Evolutionary conservation across 2,888 invertebrate species (phyloP).

Genomic region (Schizotus pectinicornis): DNA sequence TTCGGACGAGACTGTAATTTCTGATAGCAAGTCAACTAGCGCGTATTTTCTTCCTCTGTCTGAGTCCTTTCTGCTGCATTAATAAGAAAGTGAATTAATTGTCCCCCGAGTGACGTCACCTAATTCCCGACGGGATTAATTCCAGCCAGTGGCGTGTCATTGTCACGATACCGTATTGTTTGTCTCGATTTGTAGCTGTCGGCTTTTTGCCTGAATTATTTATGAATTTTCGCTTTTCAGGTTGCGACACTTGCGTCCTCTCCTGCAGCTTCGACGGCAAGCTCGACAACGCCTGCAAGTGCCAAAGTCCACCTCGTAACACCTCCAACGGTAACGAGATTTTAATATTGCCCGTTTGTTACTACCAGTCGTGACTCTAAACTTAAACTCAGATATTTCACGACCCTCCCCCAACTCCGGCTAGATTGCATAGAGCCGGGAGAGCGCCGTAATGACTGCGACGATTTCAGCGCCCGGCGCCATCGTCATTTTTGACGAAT

Average conservation of each 20-base stretch:
- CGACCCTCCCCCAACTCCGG: not conserved
- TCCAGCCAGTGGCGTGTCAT: constrained; percentile 8
- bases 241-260: constrained; percentile 58
- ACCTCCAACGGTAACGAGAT: constrained; percentile 56
- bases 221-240: constrained; percentile 47
- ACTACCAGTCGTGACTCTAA: too few species aligned
- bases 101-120: constrained; percentile 1
- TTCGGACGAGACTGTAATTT: constrained; percentile 22
- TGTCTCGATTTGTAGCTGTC: not conserved
- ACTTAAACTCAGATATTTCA: not conserved
- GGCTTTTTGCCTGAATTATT: not conserved
- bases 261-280: constrained; percentile 60
- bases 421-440: too few species aligned
- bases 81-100: constrained; percentile 23
- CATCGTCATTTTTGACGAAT: too few species aligned
- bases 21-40: constrained; percentile 13
- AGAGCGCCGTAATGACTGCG: too few species aligned
- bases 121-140: constrained; percentile 9
- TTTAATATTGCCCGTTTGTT: not conserved
- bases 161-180: not conserved
- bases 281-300: constrained; percentile 57
- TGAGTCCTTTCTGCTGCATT: constrained; percentile 15
- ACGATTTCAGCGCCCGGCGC: too few species aligned
- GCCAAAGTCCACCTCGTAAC: constrained; percentile 50
- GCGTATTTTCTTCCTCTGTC: constrained; percentile 4